phyloP scores from a whole-genome alignment of 2,113 vertebrate species.

The Malurus elegans region DNA sequence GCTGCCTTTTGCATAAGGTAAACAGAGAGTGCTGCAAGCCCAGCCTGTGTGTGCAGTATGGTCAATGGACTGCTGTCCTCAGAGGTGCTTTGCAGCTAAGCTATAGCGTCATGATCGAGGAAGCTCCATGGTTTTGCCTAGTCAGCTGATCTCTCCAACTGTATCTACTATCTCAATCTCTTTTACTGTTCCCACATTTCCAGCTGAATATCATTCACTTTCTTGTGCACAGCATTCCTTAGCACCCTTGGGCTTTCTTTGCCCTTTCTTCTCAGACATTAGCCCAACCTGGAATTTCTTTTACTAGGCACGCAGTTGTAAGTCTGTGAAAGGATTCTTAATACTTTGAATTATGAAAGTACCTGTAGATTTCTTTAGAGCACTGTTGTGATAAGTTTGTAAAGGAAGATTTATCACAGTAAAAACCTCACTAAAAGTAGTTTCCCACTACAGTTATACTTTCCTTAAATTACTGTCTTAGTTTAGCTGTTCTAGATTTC shows the following conservation, averaged over 20 bases:
- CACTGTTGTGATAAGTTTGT: background rate
- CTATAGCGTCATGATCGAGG: fast-evolving
- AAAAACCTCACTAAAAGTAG: background rate
- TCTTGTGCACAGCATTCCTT: background rate
- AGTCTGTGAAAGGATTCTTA: background rate
- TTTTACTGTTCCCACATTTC: background rate
- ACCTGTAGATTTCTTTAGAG: background rate
- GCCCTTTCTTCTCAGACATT: background rate
- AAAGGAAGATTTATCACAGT: background rate
- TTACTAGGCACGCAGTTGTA: background rate
- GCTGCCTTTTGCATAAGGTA: background rate
- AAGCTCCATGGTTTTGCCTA: background rate
- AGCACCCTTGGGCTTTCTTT: background rate
- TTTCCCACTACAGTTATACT: background rate
- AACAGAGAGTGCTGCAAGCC: background rate
- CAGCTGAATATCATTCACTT: fast-evolving
- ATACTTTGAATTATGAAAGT: background rate
- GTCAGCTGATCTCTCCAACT: background rate
- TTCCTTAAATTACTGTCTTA: background rate
- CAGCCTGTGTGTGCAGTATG: background rate
- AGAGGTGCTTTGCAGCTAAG: background rate
- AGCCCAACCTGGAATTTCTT: background rate
- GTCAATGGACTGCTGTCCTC: background rate
- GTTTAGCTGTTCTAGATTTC: background rate
- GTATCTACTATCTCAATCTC: background rate